Evolutionary conservation across 1,140 invertebrate species (phyloP), one percentile per base, ranked within the genome.

Genomic region (Samia ricini): DNA sequence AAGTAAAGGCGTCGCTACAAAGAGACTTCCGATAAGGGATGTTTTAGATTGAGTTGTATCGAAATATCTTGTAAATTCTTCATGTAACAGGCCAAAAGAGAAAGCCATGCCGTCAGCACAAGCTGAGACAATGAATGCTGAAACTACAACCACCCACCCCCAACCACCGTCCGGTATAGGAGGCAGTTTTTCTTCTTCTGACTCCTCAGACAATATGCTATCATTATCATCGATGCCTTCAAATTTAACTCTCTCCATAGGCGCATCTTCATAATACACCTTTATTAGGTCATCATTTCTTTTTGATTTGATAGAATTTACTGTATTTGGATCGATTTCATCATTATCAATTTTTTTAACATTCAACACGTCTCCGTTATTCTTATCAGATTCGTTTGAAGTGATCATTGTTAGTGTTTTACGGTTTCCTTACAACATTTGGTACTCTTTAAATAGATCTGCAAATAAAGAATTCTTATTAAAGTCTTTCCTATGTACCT

Each of bases 31-130:
- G 51, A 98, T 96, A 93, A 95, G 95, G 0, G 97, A 94, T 0
- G 96, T 98, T 66, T 95, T 94, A 12, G 94, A 94, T 68, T 96
- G 95, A 15, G 93, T 93, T 54, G 94, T 94, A 0, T 93, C 92
- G 77, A 98, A 99, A 69, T 97, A 94, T 0, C 93, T 85, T 7
- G 96, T 91, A 71, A 99, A 95, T 76, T 98, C 94, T 1, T 95
- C 94, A 71, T 96, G 97, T 29, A 98, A 92, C 0, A 98, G 90
- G 0, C 97, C 97, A 76, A 98, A 98, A 0, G 97, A 97, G 77
- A 98, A 97, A 3, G 96, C 96, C 2, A 98, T 93, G 0, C 97
- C 98, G 81, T 99, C 98, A 22, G 97, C 95, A 19, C 98, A 95
- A 67, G 97, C 93, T 50, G 96, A 96, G 5, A 97, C 94, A 22